Evolutionary conservation across 1,140 invertebrate genomes (phyloP).

Genomic region (Scaptomyza montana): DNA sequence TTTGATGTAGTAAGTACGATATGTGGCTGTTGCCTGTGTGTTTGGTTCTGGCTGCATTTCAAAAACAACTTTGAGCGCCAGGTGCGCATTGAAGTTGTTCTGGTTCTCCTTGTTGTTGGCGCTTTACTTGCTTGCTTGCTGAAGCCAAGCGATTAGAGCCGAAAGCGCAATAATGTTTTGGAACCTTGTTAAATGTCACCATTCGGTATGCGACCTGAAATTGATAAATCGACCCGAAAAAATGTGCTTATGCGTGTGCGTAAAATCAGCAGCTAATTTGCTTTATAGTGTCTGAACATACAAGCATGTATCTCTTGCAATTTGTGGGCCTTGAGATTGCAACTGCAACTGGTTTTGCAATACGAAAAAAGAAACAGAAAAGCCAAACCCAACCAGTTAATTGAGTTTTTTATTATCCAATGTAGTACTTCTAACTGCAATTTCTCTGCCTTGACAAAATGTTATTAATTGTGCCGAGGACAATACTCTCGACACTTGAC

Average conservation of each 20-base stretch:
- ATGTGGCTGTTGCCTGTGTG: conserved; percentile 28
- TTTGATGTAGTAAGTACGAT: conserved; percentile 1
- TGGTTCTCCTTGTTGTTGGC: conserved; percentile 76
- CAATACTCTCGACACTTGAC: conserved; percentile 39
- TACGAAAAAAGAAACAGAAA: no score
- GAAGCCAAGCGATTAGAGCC: conserved; percentile 58
- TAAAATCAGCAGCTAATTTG: conserved; percentile 54
- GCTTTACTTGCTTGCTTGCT: conserved; percentile 12
- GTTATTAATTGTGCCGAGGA: conserved; percentile 72
- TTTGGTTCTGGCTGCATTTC: conserved; percentile 59
- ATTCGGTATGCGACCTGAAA: conserved; percentile 74
- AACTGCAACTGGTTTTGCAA: conserved; percentile 45
- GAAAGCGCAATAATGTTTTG: conserved; percentile 65
- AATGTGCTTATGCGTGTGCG: conserved; percentile 51
- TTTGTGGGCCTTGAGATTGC: conserved; percentile 59
- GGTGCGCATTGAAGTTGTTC: conserved; percentile 76
- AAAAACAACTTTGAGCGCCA: conserved; percentile 77
- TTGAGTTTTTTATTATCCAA: conserved; percentile 24
- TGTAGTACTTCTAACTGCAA: conserved; percentile 41
- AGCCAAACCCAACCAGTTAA: conserved; percentile 30
- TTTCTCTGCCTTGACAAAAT: conserved; percentile 75
- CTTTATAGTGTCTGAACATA: conserved; percentile 26
- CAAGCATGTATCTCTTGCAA: conserved; percentile 24
- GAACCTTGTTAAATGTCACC: conserved; percentile 81
- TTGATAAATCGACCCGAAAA: conserved; percentile 72